Evolutionary conservation across 2,888 invertebrate species (phyloP), one percentile per base, ranked within the genome.

Genomic region (Polydrusus cervinus): DNA sequence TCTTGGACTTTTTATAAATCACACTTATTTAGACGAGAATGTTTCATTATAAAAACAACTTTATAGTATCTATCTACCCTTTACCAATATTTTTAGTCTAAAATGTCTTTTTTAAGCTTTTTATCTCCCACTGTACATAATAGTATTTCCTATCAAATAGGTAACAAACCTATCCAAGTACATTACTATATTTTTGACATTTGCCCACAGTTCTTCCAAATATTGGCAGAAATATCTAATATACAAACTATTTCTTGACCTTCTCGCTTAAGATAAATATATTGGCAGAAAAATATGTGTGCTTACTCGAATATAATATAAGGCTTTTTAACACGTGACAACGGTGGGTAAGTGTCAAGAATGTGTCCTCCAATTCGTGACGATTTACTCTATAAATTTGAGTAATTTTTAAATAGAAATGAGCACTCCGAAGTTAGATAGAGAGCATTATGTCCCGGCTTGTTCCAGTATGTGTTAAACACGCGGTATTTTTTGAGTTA

Each of bases 261-360:
- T 70, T 38, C 40, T 49, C 5, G 70, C 70, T 70, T 69, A 8
- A 16, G 34, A 47, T 16, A 16, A 61, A 61, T 61, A 61, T 70
- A 70, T 51, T 47, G 66, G 66, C 66, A 66, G 62, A 70, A 61
- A 70, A 62, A 25, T 34, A 55, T 14, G 67, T 45, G 61, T 53
- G 62, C 51, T 51, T 51, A 18, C 62, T 61, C n/a, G 38, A 51
- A 57, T 61, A 47, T 69, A 60, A 14, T 13, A 13, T 55, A 38
- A 51, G 34, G 69, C 69, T 69, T 69, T 68, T 49, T n/a, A 13
- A 43, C 16, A 55, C 13, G 20, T 18, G 16, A 38, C 3, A 60
- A 66, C 16, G 18, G 16, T 11, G 10, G 30, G 34, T 49, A 69
- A 49, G 8, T 69, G 69, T 61, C 69, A 49, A 61, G 49, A 60